Percentiles rank a stretch among this genome's conserved stretches.
These are phyloP conservation scores for Hirtodrosophila duncani DNA, from an alignment of 2,888 invertebrate genomes.

Conservation along the genomic window DNA sequence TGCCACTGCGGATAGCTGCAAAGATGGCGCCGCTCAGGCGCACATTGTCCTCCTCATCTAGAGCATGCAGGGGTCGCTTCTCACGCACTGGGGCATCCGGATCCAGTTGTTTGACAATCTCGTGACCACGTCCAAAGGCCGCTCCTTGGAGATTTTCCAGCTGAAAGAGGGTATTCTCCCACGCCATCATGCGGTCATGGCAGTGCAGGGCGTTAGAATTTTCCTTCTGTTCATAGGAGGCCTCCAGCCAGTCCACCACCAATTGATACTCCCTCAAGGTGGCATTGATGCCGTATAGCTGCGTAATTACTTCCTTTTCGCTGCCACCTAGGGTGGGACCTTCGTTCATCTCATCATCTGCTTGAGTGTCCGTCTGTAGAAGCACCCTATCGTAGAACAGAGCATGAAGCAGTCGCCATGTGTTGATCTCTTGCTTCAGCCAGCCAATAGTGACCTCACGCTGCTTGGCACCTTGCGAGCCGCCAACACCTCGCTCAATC, in stretches of 20 bases:
- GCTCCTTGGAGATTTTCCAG: constrained; percentile 80
- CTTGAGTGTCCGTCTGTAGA: constrained; percentile 71
- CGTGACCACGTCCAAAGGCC: constrained; percentile 81
- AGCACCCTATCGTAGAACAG: constrained; percentile 89
- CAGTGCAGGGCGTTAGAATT: constrained; percentile 82
- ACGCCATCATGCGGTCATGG: constrained; percentile 87
- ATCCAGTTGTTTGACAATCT: constrained; percentile 86
- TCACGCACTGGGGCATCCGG: constrained; percentile 93
- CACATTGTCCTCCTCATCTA: constrained; percentile 90
- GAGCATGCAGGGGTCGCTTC: constrained; percentile 87
- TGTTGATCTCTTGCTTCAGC: constrained; percentile 90
- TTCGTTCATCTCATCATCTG: constrained; percentile 70
- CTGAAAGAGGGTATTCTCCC: constrained; percentile 94
- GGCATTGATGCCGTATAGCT: constrained; percentile 79
- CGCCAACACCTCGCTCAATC: constrained; percentile 37
- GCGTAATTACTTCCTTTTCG: constrained; percentile 79
- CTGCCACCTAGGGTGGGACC: constrained; percentile 79
- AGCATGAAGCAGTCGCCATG: constrained; percentile 91
- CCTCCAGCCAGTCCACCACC: constrained; percentile 95
- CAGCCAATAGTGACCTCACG: constrained; percentile 75
- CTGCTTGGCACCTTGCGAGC: constrained; percentile 29
- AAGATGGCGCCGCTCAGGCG: constrained; percentile 81
- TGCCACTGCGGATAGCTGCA: constrained; percentile 89
- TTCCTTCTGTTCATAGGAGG: constrained; percentile 83
- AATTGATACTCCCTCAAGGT: constrained; percentile 86